Conservation (phyloP, 2,888 invertebrate species). For the Leistus spinibarbis region DNA sequence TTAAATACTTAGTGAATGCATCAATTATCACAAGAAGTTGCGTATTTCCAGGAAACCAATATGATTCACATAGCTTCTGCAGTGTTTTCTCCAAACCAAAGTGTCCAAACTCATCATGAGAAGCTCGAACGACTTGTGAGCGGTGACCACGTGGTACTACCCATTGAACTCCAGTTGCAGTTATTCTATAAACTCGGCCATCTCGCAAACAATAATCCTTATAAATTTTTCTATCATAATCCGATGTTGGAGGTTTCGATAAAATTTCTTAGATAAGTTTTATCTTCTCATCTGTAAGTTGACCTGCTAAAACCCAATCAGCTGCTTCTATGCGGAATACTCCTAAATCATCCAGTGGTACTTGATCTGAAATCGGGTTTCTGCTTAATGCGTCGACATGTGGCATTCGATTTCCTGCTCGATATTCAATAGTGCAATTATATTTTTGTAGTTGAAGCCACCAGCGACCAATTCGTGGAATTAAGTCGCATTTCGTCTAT, state of each 20-base stretch:
- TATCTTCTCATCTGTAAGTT: conserved; percentile 6
- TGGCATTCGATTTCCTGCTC: conserved; percentile 41
- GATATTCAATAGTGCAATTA: conserved; percentile 42
- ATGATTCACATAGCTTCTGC: conserved; percentile 40
- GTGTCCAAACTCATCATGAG: no score
- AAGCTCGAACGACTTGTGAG: no score
- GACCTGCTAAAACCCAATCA: conserved; percentile 18
- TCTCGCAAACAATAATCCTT: conserved; percentile 40
- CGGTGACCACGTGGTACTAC: conserved; percentile 42
- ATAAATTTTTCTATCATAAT: conserved; percentile 16
- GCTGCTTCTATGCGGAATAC: background rate
- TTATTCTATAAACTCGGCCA: conserved; percentile 40
- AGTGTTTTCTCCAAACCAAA: conserved; percentile 48
- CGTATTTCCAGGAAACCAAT: conserved; percentile 43
- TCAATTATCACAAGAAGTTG: conserved; percentile 50
- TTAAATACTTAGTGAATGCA: conserved; percentile 50
- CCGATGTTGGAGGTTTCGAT: background rate
- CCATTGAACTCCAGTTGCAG: conserved; percentile 38
- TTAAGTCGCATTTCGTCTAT: conserved; percentile 41
- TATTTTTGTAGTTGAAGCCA: conserved; percentile 43
- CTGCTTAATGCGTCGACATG: conserved; percentile 43
- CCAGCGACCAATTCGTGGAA: conserved; percentile 43
- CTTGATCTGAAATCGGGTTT: conserved; percentile 8
- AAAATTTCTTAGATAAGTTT: conserved; percentile 36
- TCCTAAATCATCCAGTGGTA: background rate